A percentile compares a stretch with the other conserved stretches of the same genome.
phyloP scores from a whole-genome alignment of 2,888 invertebrate genomes.

The Diarsia dahlii region DNA sequence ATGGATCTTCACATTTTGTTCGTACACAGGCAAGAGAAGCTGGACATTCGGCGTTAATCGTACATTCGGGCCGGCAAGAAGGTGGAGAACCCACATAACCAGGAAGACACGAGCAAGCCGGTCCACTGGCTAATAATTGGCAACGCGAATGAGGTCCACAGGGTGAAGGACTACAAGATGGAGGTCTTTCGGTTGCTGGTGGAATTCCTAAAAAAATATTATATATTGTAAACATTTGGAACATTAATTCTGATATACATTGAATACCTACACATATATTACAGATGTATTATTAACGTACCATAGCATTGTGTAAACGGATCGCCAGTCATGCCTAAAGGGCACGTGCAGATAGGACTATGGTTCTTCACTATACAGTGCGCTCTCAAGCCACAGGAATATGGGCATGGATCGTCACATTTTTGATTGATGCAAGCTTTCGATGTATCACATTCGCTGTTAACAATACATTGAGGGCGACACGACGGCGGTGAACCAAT shows the following conservation, averaged over 20 bases:
- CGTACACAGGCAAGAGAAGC: constrained; percentile 94
- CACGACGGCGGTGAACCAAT: constrained; percentile 95
- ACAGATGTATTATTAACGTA: constrained; percentile 85
- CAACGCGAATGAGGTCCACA: constrained; percentile 96
- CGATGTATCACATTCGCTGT: constrained; percentile 95
- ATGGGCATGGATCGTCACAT: constrained; percentile 97
- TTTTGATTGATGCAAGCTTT: constrained; percentile 96
- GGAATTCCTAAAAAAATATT: constrained; percentile 77
- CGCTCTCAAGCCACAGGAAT: constrained; percentile 96
- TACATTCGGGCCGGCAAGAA: constrained; percentile 95
- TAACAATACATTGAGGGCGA: constrained; percentile 96
- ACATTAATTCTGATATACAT: constrained; percentile 1
- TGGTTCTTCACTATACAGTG: constrained; percentile 96
- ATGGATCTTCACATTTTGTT: constrained; percentile 95
- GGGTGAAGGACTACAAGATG: constrained; percentile 95
- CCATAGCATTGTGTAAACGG: constrained; percentile 95
- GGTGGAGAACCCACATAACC: constrained; percentile 95
- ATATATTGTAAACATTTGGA: constrained; percentile 12
- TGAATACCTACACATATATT: not conserved
- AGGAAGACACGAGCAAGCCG: constrained; percentile 95
- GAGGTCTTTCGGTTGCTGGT: constrained; percentile 92
- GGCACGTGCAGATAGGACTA: constrained; percentile 96
- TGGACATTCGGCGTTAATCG: constrained; percentile 94
- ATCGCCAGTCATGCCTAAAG: constrained; percentile 96
- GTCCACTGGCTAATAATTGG: constrained; percentile 93